Evolutionary conservation across 2,113 vertebrate species (phyloP), one percentile per base, ranked within the genome.

Genomic region (Rhinolophus ferrumequinum): DNA sequence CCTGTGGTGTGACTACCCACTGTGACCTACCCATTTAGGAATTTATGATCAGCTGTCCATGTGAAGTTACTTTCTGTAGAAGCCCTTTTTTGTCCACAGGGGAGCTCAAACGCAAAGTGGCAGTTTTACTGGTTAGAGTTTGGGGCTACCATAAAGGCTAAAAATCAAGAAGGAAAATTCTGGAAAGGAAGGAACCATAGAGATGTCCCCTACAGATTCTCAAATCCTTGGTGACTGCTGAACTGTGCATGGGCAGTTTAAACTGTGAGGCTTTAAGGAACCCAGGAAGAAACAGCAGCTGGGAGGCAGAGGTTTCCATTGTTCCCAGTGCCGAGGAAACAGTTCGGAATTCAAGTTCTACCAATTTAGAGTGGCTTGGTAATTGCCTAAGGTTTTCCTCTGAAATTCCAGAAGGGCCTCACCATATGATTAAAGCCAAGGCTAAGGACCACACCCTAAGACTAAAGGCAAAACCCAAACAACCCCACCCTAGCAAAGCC

Each of bases 391-490:
- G 19, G 16, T 87, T 96, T 95, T 75, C 69, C 88, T 87, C 54
- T 62, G 75, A 87, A 96, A 64, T n/a, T 16, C 28, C 50, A 76
- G 86, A 69, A 88, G 44, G 73, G 22, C 75, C 80, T 96, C n/a
- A 93, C n/a, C 52, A 90, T 72, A 22, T 58, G 90, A 92, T 86
- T 95, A 95, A 75, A 86, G 66, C 56, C 16, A 72, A 80, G 52
- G 56, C 50, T 70, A 3, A 84, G 75, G 54, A 64, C 62, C 88
- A 50, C 76, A 72, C 85, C 94, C 85, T 28, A 30, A 79, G 30
- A 94, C 58, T 70, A 41, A 58, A 93, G 76, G 72, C 77, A 85
- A 26, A 83, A 41, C 77, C 69, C 2, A 33, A 72, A 86, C 87
- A 91, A 28, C 83, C 75, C 67, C 62, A 26, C 69, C 96, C 88